A percentile compares a stretch with the other conserved stretches of the same genome.
Evolutionary conservation across 2,888 invertebrate genomes (phyloP).

Genomic region (Crocallis elinguaria): DNA sequence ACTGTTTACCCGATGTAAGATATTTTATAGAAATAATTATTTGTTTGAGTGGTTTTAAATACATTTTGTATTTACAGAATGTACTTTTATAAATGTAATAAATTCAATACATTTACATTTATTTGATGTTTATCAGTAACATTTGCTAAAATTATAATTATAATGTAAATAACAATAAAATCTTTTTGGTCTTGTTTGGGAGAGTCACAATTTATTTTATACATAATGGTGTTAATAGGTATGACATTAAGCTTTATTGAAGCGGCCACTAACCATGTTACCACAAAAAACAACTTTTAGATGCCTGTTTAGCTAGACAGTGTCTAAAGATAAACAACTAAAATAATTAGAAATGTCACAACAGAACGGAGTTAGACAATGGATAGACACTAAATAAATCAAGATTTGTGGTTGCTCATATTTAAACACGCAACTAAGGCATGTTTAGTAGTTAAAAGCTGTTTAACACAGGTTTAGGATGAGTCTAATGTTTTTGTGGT

Average conservation of each 20-base stretch:
- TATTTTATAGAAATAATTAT: conserved; percentile 8
- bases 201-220: conserved; percentile 3
- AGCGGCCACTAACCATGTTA: conserved; percentile 13
- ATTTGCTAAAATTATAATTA: background rate
- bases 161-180: conserved; percentile 3
- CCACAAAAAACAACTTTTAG: background rate
- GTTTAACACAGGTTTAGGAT: too few species aligned
- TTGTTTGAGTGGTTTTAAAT: conserved; percentile 10
- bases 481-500: too few species aligned
- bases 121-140: conserved; percentile 10
- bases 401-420: too few species aligned
- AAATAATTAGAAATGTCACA: too few species aligned
- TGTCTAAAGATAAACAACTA: too few species aligned
- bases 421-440: too few species aligned
- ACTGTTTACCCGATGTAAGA: conserved; percentile 86
- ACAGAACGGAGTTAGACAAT: too few species aligned
- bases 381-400: too few species aligned
- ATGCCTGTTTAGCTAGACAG: too few species aligned
- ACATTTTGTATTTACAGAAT: conserved; percentile 1
- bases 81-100: conserved; percentile 16
- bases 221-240: conserved; percentile 2
- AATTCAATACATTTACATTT: conserved; percentile 19
- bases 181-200: conserved; percentile 9
- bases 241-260: background rate
- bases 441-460: too few species aligned